A percentile compares a stretch with the other conserved stretches of the same genome.
phyloP scores from a whole-genome alignment of 2,888 invertebrate genomes.

The Melanostoma scalare region DNA sequence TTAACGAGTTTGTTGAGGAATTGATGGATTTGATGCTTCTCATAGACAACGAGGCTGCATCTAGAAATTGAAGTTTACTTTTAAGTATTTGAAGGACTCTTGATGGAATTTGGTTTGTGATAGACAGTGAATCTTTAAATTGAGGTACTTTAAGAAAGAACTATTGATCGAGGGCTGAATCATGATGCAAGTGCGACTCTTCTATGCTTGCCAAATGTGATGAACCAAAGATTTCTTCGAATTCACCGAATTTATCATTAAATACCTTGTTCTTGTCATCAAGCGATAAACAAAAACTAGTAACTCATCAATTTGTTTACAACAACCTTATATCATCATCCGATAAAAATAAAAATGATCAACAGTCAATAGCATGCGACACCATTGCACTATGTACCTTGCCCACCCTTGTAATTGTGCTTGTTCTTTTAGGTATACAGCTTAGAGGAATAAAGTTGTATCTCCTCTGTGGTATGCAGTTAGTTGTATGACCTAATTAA shows the following conservation, averaged over 20 bases:
- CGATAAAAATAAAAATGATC: conserved; percentile 45
- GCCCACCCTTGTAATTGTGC: too few relatives aligned
- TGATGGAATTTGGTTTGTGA: too few relatives aligned
- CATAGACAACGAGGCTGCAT: conserved; percentile 79
- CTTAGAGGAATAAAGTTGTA: too few relatives aligned
- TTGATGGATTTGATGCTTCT: conserved; percentile 78
- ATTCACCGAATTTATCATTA: too few relatives aligned
- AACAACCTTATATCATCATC: conserved; percentile 11
- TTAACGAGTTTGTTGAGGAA: conserved; percentile 81
- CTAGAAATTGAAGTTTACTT: conserved; percentile 73
- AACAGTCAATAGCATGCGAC: conserved; percentile 1
- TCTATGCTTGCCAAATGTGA: background rate
- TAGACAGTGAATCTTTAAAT: too few relatives aligned
- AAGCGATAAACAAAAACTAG: conserved; percentile 6
- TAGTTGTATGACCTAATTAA: too few relatives aligned
- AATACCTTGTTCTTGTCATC: background rate
- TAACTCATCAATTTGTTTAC: conserved; percentile 29
- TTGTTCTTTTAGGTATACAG: too few relatives aligned
- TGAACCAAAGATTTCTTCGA: background rate
- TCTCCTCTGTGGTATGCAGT: too few relatives aligned
- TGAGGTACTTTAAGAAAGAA: too few relatives aligned
- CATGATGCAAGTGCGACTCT: too few relatives aligned
- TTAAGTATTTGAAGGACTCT: conserved; percentile 1
- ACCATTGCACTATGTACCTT: too few relatives aligned
- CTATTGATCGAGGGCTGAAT: too few relatives aligned